Evolutionary conservation across 2,113 vertebrate genomes (phyloP).

Genomic region (Psammodynastes pulverulentus): DNA sequence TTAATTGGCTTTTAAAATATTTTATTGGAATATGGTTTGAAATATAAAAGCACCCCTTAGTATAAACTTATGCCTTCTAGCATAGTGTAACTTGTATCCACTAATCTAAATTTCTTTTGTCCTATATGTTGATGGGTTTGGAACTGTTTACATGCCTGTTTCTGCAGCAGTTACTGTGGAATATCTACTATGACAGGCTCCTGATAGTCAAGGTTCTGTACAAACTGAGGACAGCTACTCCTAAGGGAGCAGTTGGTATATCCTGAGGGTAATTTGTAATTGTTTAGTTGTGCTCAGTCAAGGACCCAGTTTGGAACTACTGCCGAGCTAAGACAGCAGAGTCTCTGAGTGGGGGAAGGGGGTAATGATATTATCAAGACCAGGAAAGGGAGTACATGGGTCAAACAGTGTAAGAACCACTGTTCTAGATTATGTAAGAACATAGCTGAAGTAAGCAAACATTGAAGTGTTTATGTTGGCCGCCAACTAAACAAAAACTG

Average conservation of each 20-base stretch:
- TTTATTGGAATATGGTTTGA: background rate
- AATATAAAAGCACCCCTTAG: background rate
- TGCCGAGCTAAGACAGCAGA: background rate
- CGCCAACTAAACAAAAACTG: background rate
- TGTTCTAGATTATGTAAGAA: background rate
- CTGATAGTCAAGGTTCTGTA: background rate
- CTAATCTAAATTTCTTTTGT: background rate
- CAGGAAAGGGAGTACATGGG: background rate
- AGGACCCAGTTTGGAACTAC: background rate
- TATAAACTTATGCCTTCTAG: background rate
- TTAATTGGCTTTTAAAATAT: background rate
- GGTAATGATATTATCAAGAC: background rate
- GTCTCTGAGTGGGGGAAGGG: background rate
- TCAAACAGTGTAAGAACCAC: background rate
- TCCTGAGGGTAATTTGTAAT: background rate
- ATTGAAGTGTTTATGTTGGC: background rate
- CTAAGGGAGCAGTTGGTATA: background rate
- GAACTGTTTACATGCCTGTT: background rate
- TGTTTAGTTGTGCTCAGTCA: background rate
- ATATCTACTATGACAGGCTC: background rate
- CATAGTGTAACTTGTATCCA: background rate
- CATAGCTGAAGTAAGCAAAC: background rate
- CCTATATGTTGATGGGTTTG: background rate
- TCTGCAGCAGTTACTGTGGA: background rate
- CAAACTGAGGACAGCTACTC: background rate